Conservation (phyloP, 2,888 invertebrate species). For the Aporophyla nigra region DNA sequence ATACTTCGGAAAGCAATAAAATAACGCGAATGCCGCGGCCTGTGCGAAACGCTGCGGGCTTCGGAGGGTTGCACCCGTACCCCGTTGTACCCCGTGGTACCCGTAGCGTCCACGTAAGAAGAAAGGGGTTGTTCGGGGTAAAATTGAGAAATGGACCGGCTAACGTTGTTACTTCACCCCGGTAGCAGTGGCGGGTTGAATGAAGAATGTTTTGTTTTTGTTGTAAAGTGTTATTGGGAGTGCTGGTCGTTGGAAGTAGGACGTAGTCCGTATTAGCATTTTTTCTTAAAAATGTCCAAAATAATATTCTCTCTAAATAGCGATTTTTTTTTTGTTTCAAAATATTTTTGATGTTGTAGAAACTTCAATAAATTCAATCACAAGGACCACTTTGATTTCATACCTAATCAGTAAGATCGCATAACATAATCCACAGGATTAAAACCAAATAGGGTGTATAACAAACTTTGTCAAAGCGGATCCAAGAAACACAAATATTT, state of each 20-base stretch:
- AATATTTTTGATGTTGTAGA: not conserved
- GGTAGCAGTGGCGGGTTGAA: slow-evolving; percentile 81
- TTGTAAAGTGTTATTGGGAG: slow-evolving; percentile 73
- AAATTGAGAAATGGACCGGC: slow-evolving; percentile 91
- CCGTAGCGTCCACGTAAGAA: slow-evolving; percentile 80
- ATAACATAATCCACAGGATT: slow-evolving; percentile 31
- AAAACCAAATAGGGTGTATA: slow-evolving; percentile 29
- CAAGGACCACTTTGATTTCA: not conserved
- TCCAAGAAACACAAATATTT: slow-evolving; percentile 57
- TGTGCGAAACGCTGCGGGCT: slow-evolving; percentile 81
- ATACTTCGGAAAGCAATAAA: slow-evolving; percentile 85
- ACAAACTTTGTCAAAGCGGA: slow-evolving; percentile 54
- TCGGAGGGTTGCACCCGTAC: slow-evolving; percentile 82
- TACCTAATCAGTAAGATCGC: slow-evolving; percentile 8
- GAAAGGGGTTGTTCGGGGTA: slow-evolving; percentile 81
- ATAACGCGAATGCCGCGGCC: slow-evolving; percentile 77
- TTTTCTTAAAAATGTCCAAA: too few species aligned
- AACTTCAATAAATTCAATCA: not conserved
- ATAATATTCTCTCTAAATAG: not conserved
- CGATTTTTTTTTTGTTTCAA: not conserved
- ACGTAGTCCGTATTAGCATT: not conserved
- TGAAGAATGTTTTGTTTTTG: slow-evolving; percentile 87
- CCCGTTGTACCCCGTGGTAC: slow-evolving; percentile 36
- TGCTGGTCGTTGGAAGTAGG: slow-evolving; percentile 54
- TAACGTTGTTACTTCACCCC: slow-evolving; percentile 89